A percentile compares a stretch with the other conserved stretches of the same genome.
These are phyloP conservation scores for Cepaea hortensis DNA, from an alignment of 2,888 invertebrate species.

Conservation along the genomic window DNA sequence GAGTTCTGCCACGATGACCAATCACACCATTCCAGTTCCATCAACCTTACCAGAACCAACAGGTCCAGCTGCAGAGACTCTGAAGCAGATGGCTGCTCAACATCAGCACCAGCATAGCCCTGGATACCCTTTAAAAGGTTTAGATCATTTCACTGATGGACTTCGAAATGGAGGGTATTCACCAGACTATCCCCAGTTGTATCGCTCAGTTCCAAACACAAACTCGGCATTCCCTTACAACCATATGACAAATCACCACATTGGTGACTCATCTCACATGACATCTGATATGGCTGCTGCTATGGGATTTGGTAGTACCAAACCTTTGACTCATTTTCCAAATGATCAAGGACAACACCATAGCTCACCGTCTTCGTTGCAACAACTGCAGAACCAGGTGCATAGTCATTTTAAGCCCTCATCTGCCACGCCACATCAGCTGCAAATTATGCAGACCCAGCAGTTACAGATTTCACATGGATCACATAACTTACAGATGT, in stretches of 20 bases:
- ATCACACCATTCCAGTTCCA: constrained; percentile 45
- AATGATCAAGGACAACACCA: constrained; percentile 60
- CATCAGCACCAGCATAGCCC: constrained; percentile 84
- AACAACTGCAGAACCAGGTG: constrained; percentile 73
- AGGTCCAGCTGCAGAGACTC: constrained; percentile 93
- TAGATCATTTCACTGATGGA: constrained; percentile 55
- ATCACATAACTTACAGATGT: constrained; percentile 67
- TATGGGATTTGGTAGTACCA: constrained; percentile 68
- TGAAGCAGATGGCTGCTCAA: constrained; percentile 97
- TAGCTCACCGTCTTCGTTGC: constrained; percentile 64
- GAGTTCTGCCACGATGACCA: constrained; percentile 35
- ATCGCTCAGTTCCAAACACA: constrained; percentile 49
- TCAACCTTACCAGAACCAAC: constrained; percentile 63
- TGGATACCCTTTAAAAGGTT: constrained; percentile 65
- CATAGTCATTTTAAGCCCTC: constrained; percentile 85
- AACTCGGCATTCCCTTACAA: constrained; percentile 45
- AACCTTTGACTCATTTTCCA: constrained; percentile 73
- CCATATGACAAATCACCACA: constrained; percentile 45
- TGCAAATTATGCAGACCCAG: constrained; percentile 91
- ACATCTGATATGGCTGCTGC: constrained; percentile 55
- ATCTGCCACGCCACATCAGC: constrained; percentile 82
- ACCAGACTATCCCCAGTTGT: constrained; percentile 35
- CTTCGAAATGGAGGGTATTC: constrained; percentile 56
- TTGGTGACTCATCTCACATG: constrained; percentile 47
- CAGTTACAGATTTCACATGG: constrained; percentile 77